These are phyloP conservation scores for Bombus waltoni DNA, from an alignment of 1,140 invertebrate genomes.

Conservation along the genomic window DNA sequence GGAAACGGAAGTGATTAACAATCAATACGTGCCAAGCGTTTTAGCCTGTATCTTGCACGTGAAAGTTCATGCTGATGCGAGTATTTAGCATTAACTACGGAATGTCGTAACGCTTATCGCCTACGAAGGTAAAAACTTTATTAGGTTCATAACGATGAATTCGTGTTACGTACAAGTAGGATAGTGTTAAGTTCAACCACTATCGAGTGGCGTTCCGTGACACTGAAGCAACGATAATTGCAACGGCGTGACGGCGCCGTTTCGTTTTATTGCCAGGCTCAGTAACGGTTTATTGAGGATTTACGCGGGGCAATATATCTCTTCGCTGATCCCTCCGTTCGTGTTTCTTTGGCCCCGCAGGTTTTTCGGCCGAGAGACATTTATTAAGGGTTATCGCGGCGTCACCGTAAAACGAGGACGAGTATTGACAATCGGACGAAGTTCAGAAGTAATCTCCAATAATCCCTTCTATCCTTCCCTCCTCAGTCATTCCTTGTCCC, in stretches of 20 bases:
- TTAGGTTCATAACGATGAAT: constrained; percentile 42
- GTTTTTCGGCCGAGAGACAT: constrained; percentile 69
- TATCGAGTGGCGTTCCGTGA: constrained; percentile 52
- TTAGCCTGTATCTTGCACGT: neutral
- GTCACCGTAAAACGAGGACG: constrained; percentile 68
- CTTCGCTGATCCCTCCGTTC: constrained; percentile 66
- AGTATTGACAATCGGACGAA: constrained; percentile 71
- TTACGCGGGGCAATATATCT: constrained; percentile 70
- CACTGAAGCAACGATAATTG: constrained; percentile 68
- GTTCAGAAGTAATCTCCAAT: constrained; percentile 72
- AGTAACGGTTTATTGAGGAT: constrained; percentile 72
- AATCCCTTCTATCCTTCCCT: constrained; percentile 58
- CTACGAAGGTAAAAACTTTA: constrained; percentile 52
- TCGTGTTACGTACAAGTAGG: constrained; percentile 46
- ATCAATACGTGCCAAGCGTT: constrained; percentile 8
- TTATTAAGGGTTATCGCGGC: constrained; percentile 72
- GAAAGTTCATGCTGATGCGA: constrained; percentile 20
- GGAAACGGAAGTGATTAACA: neutral
- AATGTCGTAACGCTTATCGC: constrained; percentile 19
- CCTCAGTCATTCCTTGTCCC: constrained; percentile 2
- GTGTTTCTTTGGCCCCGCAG: constrained; percentile 68
- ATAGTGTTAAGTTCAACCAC: constrained; percentile 42
- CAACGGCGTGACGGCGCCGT: constrained; percentile 66
- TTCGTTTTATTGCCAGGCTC: constrained; percentile 70
- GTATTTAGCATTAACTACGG: constrained; percentile 12